Evolutionary conservation across 2,888 invertebrate species (phyloP).

Genomic region (Omphaloscelis lunosa): DNA sequence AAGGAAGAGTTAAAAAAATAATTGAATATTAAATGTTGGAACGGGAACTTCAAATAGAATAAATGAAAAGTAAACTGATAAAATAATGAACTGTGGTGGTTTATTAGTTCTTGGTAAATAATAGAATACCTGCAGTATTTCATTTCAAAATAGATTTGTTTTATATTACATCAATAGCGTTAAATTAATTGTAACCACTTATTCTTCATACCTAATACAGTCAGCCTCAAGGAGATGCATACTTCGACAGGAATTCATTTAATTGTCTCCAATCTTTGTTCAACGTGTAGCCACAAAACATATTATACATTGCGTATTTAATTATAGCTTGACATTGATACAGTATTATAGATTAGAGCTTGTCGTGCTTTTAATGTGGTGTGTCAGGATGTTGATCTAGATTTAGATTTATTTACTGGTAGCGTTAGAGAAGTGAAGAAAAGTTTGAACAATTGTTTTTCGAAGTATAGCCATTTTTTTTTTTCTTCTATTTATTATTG

Average conservation of each 20-base stretch:
- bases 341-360: neutral
- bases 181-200: neutral
- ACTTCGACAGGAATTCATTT: neutral
- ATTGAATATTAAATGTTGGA: conserved; percentile 16
- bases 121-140: neutral
- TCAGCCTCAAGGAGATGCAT: neutral
- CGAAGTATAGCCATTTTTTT: too few relatives aligned
- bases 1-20: conserved; percentile 33
- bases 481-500: too few relatives aligned
- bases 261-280: neutral
- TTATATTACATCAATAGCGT: neutral
- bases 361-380: too few relatives aligned
- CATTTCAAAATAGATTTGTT: neutral
- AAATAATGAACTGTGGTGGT: neutral
- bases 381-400: too few relatives aligned
- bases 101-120: neutral
- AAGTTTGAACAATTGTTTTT: too few relatives aligned
- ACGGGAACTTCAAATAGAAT: neutral
- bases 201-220: neutral
- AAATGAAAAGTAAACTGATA: too few relatives aligned
- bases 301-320: neutral
- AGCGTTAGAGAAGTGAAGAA: too few relatives aligned
- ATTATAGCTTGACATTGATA: neutral
- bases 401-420: too few relatives aligned
- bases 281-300: neutral